Evolutionary conservation across 2,888 invertebrate species (phyloP), one percentile per base, ranked within the genome.

Genomic region (Syrista parreyssii): DNA sequence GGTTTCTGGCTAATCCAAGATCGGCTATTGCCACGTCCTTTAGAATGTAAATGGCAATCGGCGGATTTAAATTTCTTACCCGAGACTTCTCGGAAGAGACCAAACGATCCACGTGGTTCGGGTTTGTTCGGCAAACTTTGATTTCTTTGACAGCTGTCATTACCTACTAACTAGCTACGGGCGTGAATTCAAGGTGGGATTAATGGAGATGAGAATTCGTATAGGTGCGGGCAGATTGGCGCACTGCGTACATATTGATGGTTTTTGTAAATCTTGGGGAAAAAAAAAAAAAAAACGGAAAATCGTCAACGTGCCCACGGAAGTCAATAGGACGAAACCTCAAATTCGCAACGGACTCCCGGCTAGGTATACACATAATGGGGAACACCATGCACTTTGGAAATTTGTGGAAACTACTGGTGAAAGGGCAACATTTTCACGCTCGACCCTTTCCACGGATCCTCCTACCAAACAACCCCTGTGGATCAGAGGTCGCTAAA

Each of bases 401-500:
- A 55, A 55, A 55, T 55, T 55, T 55, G 55, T 55, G 55, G 55
- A 55, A 55, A 55, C 55, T 55, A 55, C 55, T 55, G 55, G 55
- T 55, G 71, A 71, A 79, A 82, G 82, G 84, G 80, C 74, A 78
- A 75, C 30, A 88, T 87, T 86, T 88, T 80, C 86, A 88, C 84
- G 88, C 81, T 78, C 81, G 82, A 83, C 79, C 81, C 81, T 86
- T 80, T 76, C 78, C 71, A 23, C 68, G 74, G 55, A 55, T 55
- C 55, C 55, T 55, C 55, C 55, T 55, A 55, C 55, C 55, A 55
- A 55, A 55, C 55, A 55, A 55, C 55, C 55, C 55, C 55, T 55
- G 55, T 55, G 23, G 55, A 55, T 76, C 83, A 83, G 86, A 86
- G 81, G 79, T 84, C 80, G 86, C 87, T 88, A 89, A 89, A 90